A percentile compares a stretch with the other conserved stretches of the same genome.
Evolutionary conservation across 2,888 invertebrate species (phyloP).

Genomic region (Barypeithes pellucidus): DNA sequence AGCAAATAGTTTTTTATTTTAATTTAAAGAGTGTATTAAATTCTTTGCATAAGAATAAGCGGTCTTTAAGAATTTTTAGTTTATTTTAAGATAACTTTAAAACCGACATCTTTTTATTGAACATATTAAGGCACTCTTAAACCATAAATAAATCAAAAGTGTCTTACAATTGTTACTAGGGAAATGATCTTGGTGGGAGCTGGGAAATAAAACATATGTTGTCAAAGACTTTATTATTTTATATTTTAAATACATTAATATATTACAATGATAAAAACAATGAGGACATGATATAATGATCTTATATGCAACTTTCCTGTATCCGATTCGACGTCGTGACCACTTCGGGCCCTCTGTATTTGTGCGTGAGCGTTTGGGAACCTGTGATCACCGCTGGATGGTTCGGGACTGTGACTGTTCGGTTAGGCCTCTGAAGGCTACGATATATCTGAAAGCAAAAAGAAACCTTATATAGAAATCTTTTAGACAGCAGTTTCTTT

Average conservation of each 20-base stretch:
- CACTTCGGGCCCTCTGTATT: conserved; percentile 87
- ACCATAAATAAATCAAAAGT: too few relatives aligned
- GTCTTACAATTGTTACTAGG: too few relatives aligned
- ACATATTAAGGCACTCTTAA: too few relatives aligned
- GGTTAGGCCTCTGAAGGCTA: conserved; percentile 76
- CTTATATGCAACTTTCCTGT: conserved; percentile 93
- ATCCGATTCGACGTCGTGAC: conserved; percentile 91
- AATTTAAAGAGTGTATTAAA: too few relatives aligned
- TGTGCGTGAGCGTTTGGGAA: conserved; percentile 85
- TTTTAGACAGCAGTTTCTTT: too few relatives aligned
- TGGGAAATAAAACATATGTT: conserved; percentile 11
- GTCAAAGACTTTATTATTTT: conserved; percentile 56
- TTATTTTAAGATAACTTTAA: too few relatives aligned
- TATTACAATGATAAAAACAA: conserved; percentile 71
- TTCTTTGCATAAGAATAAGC: too few relatives aligned
- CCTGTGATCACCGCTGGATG: conserved; percentile 69
- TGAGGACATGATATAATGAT: conserved; percentile 59
- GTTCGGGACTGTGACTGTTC: conserved; percentile 59
- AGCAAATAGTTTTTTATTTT: too few relatives aligned
- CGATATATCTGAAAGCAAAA: conserved; percentile 81
- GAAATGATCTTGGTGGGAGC: neutral
- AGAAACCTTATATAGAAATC: too few relatives aligned
- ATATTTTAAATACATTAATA: conserved; percentile 63
- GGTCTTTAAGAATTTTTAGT: too few relatives aligned
- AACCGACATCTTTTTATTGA: too few relatives aligned